phyloP scores from a whole-genome alignment of 2,797 vertebrate species.

The Labeo calbasu region DNA sequence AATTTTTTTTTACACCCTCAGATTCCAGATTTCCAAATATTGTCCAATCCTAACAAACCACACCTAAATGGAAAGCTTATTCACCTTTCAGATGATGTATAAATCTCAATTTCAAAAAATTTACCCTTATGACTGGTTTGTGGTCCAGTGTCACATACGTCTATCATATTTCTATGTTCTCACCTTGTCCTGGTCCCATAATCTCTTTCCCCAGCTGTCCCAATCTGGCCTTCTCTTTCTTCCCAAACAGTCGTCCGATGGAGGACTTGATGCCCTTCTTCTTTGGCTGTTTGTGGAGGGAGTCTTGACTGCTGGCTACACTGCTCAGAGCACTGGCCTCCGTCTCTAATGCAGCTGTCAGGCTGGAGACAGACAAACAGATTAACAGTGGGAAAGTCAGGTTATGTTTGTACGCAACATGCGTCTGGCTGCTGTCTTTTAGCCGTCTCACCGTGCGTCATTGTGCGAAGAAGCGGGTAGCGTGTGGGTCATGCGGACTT shows the following conservation, averaged over 20 bases:
- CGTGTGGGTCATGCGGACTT: slow-evolving; percentile 94
- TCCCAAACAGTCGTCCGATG: slow-evolving; percentile 97
- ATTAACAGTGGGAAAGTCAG: neutral
- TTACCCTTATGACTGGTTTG: too few relatives aligned
- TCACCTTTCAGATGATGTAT: too few relatives aligned
- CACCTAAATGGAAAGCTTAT: too few relatives aligned
- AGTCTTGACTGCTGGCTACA: slow-evolving; percentile 95
- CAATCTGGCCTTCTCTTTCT: slow-evolving; percentile 96
- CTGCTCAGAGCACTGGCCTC: slow-evolving; percentile 92
- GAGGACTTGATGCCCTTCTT: slow-evolving; percentile 99
- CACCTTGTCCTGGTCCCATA: slow-evolving; percentile 75
- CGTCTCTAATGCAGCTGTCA: slow-evolving; percentile 88
- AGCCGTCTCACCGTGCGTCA: slow-evolving; percentile 82
- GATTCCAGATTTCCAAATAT: too few relatives aligned
- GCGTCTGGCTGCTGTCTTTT: neutral
- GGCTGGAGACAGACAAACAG: slow-evolving; percentile 71
- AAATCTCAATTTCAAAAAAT: too few relatives aligned
- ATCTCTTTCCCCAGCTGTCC: slow-evolving; percentile 91
- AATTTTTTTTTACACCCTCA: too few relatives aligned
- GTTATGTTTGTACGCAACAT: neutral
- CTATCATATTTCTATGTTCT: neutral
- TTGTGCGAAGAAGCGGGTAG: slow-evolving; percentile 97
- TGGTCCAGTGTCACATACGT: neutral
- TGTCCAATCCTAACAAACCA: too few relatives aligned
- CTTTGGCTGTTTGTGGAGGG: slow-evolving; percentile 97